Percentiles rank a stretch among this genome's conserved stretches.
These are phyloP conservation scores for Phalanger gymnotis DNA, from an alignment of 2,797 vertebrate species.

Conservation along the genomic window DNA sequence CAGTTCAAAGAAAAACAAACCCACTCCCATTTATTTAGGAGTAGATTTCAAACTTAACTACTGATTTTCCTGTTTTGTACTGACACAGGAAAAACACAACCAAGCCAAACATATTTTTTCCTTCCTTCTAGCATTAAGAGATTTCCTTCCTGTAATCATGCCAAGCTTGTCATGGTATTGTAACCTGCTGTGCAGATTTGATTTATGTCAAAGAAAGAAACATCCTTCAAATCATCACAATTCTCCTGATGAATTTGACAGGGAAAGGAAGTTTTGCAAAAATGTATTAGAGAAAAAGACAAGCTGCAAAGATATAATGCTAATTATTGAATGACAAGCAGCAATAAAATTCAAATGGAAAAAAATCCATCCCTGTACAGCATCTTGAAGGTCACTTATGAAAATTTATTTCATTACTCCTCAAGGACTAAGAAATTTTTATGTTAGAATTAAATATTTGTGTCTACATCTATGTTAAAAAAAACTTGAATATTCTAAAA, in stretches of 20 bases:
- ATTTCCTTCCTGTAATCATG: conserved; percentile 38
- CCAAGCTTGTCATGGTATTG: conserved; percentile 10
- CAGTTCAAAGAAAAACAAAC: neutral
- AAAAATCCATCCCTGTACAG: neutral
- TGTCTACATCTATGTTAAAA: neutral
- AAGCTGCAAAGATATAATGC: neutral
- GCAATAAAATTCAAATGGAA: conserved; percentile 7
- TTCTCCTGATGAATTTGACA: conserved; percentile 41
- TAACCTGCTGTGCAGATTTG: conserved; percentile 48
- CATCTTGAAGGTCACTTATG: conserved; percentile 12
- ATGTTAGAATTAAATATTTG: neutral
- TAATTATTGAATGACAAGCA: conserved; percentile 32
- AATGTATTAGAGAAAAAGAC: conserved; percentile 25
- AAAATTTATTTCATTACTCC: neutral
- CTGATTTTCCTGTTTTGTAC: neutral
- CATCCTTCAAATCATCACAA: conserved; percentile 36
- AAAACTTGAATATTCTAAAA: neutral
- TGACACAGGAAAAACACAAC: neutral
- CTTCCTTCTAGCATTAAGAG: conserved; percentile 37
- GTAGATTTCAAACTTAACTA: neutral
- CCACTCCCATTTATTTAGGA: neutral
- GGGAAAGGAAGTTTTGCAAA: conserved; percentile 50
- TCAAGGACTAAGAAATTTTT: conserved; percentile 6
- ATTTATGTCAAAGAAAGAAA: conserved; percentile 39
- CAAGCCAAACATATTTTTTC: neutral